phyloP scores from a whole-genome alignment of 2,888 invertebrate species.

The Cephus rjabovi region DNA sequence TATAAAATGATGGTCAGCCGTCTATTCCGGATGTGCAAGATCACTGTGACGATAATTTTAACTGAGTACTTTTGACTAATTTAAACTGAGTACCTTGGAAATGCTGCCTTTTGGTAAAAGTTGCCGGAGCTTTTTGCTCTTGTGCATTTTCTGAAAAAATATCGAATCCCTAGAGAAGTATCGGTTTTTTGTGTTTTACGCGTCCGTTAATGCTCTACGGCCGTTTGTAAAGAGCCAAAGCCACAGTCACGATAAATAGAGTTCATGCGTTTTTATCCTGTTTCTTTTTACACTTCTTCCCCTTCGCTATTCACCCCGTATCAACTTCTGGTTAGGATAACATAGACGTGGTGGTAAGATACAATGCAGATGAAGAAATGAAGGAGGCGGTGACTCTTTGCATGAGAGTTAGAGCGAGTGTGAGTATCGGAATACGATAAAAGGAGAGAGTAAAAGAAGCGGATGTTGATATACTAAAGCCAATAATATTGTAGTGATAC shows the following conservation, averaged over 20 bases:
- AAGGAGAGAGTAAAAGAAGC: neutral
- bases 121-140: slow-evolving; percentile 73
- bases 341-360: neutral
- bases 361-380: neutral
- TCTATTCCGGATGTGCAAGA: neutral
- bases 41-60: neutral
- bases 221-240: neutral
- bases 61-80: slow-evolving; percentile 37
- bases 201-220: neutral
- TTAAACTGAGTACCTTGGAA: slow-evolving; percentile 70
- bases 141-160: slow-evolving; percentile 76
- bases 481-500: neutral
- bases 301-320: neutral
- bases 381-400: neutral
- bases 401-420: neutral
- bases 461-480: neutral
- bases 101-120: slow-evolving; percentile 74
- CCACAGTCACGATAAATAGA: neutral
- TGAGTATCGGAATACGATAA: neutral
- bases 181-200: slow-evolving; percentile 39
- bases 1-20: neutral
- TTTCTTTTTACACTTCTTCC: neutral
- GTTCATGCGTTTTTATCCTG: neutral
- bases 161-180: slow-evolving; percentile 62
- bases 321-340: neutral